phyloP scores from a whole-genome alignment of 2,797 vertebrate genomes.

The Lutjanus argentimaculatus region DNA sequence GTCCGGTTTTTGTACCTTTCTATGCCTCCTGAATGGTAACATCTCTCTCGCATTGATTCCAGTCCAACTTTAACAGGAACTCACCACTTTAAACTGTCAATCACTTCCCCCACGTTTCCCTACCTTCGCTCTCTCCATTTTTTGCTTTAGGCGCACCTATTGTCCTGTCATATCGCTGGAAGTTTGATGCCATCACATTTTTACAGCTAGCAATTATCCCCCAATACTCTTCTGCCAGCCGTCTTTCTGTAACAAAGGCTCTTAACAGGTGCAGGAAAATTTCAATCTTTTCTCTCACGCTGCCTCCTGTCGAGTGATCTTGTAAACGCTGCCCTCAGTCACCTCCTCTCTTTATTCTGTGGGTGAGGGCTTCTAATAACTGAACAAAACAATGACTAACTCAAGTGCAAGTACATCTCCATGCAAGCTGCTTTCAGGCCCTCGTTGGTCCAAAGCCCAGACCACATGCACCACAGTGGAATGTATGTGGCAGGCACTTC shows the following conservation, averaged over 20 bases:
- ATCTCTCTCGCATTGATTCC: constrained; percentile 35
- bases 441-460: neutral
- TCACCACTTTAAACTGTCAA: constrained; percentile 49
- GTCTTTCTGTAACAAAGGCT: constrained; percentile 34
- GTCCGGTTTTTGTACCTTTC: constrained; percentile 22
- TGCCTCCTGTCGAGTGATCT: constrained; percentile 10
- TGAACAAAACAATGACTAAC: constrained; percentile 38
- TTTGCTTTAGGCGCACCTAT: constrained; percentile 27
- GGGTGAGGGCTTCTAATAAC: constrained; percentile 27
- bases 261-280: constrained; percentile 30
- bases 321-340: neutral
- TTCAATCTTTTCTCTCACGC: constrained; percentile 8
- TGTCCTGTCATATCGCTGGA: constrained; percentile 38
- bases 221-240: constrained; percentile 14
- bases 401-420: constrained; percentile 3
- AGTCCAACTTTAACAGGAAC: constrained; percentile 34
- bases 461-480: neutral
- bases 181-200: constrained; percentile 40
- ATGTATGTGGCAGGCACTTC: constrained; percentile 6
- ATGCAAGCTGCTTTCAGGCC: neutral
- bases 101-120: constrained; percentile 33
- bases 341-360: constrained; percentile 3
- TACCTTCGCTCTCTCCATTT: constrained; percentile 15
- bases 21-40: constrained; percentile 29
- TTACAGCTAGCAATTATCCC: constrained; percentile 56